Percentiles rank a stretch among this genome's conserved stretches.
phyloP scores from a whole-genome alignment of 2,797 vertebrate species.

The Cottoperca gobio region DNA sequence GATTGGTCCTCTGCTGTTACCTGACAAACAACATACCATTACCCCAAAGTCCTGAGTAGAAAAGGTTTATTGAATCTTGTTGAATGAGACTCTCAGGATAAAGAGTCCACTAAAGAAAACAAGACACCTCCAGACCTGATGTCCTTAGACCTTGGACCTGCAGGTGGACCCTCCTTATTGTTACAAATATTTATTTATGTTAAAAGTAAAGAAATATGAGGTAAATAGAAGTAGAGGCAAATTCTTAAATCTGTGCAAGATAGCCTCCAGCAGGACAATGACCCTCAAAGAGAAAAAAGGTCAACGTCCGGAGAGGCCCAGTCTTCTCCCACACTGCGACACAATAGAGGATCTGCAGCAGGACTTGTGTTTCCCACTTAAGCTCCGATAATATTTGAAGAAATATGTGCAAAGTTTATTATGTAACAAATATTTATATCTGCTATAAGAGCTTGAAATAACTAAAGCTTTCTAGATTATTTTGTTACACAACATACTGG shows the following conservation, averaged over 20 bases:
- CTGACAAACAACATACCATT: too few species aligned
- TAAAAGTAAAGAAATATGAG: too few species aligned
- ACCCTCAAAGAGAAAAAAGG: constrained; percentile 19
- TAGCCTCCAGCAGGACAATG: constrained; percentile 2
- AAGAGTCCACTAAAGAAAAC: background rate
- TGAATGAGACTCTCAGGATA: background rate
- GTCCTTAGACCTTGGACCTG: background rate
- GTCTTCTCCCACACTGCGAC: constrained; percentile 27
- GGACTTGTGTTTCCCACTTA: background rate
- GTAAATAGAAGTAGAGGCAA: background rate
- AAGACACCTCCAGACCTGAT: too few species aligned
- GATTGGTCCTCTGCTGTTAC: too few species aligned
- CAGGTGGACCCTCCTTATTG: background rate
- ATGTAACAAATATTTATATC: background rate
- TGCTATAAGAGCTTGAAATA: background rate
- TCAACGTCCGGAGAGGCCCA: constrained; percentile 10
- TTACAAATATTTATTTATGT: too few species aligned
- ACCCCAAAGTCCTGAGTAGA: too few species aligned
- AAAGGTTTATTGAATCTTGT: too few species aligned
- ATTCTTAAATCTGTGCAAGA: background rate
- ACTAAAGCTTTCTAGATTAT: background rate
- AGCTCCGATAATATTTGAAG: background rate
- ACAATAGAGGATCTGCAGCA: constrained; percentile 22
- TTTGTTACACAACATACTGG: background rate
- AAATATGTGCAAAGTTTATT: background rate